phyloP scores from a whole-genome alignment of 2,113 vertebrate genomes.

The Grus americana region DNA sequence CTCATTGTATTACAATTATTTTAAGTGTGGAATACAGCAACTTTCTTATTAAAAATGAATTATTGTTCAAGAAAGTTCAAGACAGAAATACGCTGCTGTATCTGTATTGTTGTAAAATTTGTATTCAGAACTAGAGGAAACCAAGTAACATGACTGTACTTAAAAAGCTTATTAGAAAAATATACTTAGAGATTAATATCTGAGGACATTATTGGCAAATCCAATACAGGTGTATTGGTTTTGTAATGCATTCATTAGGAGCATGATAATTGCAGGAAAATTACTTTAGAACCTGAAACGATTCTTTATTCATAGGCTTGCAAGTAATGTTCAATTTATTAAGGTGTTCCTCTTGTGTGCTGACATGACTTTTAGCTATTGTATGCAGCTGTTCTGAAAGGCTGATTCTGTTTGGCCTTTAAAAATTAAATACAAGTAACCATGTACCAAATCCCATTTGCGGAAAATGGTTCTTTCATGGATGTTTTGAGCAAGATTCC shows the following conservation, averaged over 20 bases:
- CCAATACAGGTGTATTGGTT: background rate
- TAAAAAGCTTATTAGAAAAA: background rate
- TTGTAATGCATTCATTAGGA: background rate
- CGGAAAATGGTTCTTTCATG: background rate
- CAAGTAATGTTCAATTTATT: background rate
- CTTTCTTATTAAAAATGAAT: conserved; percentile 12
- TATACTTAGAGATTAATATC: background rate
- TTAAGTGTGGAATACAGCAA: background rate
- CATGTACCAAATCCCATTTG: background rate
- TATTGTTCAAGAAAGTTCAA: background rate
- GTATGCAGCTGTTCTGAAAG: background rate
- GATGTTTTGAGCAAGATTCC: background rate
- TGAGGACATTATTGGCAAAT: background rate
- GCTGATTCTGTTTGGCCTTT: background rate
- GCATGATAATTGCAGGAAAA: background rate
- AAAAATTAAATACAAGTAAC: background rate
- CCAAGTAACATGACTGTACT: background rate
- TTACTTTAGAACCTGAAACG: background rate
- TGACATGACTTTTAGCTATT: background rate
- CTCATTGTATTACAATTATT: conserved; percentile 25
- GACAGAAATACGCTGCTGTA: background rate
- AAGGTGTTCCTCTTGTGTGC: background rate
- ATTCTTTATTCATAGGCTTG: background rate
- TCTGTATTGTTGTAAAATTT: background rate
- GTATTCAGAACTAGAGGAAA: background rate